Evolutionary conservation across 2,888 invertebrate genomes (phyloP), one percentile per base, ranked within the genome.

Genomic region (Microdon myrmicae): DNA sequence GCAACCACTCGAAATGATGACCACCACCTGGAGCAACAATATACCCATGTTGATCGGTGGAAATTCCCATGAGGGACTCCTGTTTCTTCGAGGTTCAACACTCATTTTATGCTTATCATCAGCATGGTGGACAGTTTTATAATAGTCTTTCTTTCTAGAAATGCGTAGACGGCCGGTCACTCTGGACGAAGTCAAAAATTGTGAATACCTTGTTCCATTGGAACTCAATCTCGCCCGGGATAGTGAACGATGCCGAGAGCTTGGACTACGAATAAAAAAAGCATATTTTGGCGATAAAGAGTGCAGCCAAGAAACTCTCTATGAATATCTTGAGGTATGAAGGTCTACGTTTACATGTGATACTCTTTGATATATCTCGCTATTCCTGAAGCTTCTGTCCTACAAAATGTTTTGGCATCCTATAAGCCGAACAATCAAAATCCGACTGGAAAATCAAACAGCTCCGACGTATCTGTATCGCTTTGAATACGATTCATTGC

Each of bases 321-420:
- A 43, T 8, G 53, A 72, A 29, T 73, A 72, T 47, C 53, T 74
- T 22, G 70, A 74, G 31, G 70, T 72, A n/a, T n/a, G n/a, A n/a
- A 20, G 54, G 55, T 58, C 8, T 1, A 7, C 4, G 6, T n/a
- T 22, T 10, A 12, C 17, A 12, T 6, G 10, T 20, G 20, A 4
- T 9, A 6, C 6, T 19, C 13, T 8, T 25, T 10, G 6, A 26
- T 13, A 12, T 3, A 23, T 67, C n/a, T n/a, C n/a, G n/a, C n/a
- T n/a, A n/a, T n/a, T n/a, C n/a, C n/a, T 69, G 1, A 26, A 79
- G 79, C 71, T 75, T 3, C 70, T 75, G 16, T 73, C 75, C 9
- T 75, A 78, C 32, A 79, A 76, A 68, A 66, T 71, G 8, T 79
- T 80, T 53, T 76, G 75, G 74, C 78, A 78, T 48, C 74, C 73